Percentiles rank a stretch among this genome's conserved stretches.
Conservation (phyloP, 2,888 invertebrate species). For the Meganola albula region DNA sequence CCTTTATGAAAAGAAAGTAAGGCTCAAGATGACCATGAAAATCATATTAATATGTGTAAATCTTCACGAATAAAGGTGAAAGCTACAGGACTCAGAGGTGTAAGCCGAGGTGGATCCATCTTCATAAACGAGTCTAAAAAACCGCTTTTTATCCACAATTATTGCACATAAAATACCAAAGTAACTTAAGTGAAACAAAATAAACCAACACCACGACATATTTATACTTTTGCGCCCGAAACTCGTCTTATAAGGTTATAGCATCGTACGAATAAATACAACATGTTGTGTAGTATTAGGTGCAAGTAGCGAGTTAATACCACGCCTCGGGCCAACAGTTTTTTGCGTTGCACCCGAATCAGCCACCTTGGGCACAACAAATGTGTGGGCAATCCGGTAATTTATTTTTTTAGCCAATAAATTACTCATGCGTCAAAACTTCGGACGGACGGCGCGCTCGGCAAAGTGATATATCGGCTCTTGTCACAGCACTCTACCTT, state of each 20-base stretch:
- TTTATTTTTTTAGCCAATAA: constrained; percentile 76
- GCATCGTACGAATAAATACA: background rate
- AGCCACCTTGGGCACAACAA: constrained; percentile 68
- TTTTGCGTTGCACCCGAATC: constrained; percentile 73
- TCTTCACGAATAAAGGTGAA: too few species aligned
- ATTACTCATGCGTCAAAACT: constrained; percentile 76
- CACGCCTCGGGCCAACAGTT: constrained; percentile 52
- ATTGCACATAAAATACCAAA: too few species aligned
- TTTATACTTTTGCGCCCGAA: too few species aligned
- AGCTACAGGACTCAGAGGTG: too few species aligned
- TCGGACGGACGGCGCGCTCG: constrained; percentile 48
- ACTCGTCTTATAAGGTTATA: constrained; percentile 10
- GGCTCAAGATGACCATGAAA: too few species aligned
- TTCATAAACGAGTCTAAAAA: too few species aligned
- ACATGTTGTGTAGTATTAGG: constrained; percentile 31
- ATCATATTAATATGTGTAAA: too few species aligned
- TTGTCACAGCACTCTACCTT: constrained; percentile 65
- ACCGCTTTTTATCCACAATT: too few species aligned
- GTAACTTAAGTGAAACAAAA: too few species aligned
- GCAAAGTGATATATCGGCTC: constrained; percentile 68
- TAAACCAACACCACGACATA: too few species aligned
- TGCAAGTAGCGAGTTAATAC: constrained; percentile 56
- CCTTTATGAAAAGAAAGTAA: too few species aligned
- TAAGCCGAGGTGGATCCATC: too few species aligned
- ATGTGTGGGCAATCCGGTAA: constrained; percentile 74